Percentiles rank a stretch among this genome's conserved stretches.
These are phyloP conservation scores for Neoaliturus tenellus DNA, from an alignment of 2,888 invertebrate species.

Conservation along the genomic window DNA sequence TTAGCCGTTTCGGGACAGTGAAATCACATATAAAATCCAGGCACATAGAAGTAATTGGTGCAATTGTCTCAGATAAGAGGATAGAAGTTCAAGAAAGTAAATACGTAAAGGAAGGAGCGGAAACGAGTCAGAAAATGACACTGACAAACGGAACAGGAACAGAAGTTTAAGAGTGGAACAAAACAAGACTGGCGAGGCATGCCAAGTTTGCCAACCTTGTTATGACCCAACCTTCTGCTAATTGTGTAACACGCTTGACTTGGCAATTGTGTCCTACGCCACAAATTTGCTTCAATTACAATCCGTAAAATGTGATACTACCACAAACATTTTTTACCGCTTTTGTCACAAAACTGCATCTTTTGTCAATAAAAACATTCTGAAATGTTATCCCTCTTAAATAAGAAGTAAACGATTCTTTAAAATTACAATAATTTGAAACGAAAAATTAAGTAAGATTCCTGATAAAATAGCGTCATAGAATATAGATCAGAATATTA, in stretches of 20 bases:
- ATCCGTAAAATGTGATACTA: too few species aligned
- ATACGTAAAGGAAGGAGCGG: neutral
- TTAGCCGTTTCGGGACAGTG: neutral
- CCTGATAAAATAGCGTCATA: too few species aligned
- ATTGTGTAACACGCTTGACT: neutral
- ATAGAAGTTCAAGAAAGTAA: neutral
- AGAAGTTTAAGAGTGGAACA: slow-evolving; percentile 9
- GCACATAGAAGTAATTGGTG: neutral
- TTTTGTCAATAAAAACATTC: too few species aligned
- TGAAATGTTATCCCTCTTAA: too few species aligned
- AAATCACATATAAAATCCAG: neutral
- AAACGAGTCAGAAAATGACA: neutral
- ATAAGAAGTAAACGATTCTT: too few species aligned
- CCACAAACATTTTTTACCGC: too few species aligned
- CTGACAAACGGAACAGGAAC: neutral
- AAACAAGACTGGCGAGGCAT: neutral
- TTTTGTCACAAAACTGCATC: too few species aligned
- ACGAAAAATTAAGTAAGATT: too few species aligned
- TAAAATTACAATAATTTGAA: too few species aligned
- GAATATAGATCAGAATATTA: too few species aligned
- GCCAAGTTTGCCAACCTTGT: slow-evolving; percentile 32
- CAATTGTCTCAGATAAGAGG: neutral
- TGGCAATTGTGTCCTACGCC: neutral
- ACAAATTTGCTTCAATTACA: too few species aligned
- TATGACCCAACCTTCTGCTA: slow-evolving; percentile 15